Percentiles rank a stretch among this genome's conserved stretches.
phyloP scores from a whole-genome alignment of 2,888 invertebrate genomes.

The Scaptomyza cyrtandrae region DNA sequence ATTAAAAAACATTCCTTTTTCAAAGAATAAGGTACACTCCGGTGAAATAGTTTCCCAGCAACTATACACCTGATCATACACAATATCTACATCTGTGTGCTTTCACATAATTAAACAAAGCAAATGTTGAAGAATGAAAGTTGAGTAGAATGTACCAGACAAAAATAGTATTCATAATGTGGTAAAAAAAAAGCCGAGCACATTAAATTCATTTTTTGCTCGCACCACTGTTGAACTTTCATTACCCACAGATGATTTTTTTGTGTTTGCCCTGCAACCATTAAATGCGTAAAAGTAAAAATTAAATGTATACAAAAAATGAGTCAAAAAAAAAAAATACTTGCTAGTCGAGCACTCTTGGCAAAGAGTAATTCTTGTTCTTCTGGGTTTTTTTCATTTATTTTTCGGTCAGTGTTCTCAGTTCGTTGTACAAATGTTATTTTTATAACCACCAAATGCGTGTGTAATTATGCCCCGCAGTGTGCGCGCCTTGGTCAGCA shows the following conservation, averaged over 20 bases:
- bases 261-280: neutral
- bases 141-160: neutral
- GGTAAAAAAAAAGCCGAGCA: neutral
- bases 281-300: neutral
- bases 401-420: conserved; percentile 1
- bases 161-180: neutral
- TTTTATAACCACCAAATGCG: conserved; percentile 76
- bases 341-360: neutral
- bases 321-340: conserved; percentile 1
- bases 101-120: conserved; percentile 6
- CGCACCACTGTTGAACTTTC: conserved; percentile 34
- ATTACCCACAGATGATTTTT: conserved; percentile 20
- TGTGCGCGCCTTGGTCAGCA: conserved; percentile 47
- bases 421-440: conserved; percentile 65
- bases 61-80: neutral
- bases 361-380: neutral
- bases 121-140: neutral
- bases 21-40: too few species aligned
- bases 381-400: neutral
- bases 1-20: too few species aligned
- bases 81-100: neutral
- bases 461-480: conserved; percentile 72
- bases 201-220: conserved; percentile 21
- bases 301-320: neutral
- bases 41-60: neutral